Evolutionary conservation across 2,888 invertebrate genomes (phyloP).

Genomic region (Dioctria linearis): DNA sequence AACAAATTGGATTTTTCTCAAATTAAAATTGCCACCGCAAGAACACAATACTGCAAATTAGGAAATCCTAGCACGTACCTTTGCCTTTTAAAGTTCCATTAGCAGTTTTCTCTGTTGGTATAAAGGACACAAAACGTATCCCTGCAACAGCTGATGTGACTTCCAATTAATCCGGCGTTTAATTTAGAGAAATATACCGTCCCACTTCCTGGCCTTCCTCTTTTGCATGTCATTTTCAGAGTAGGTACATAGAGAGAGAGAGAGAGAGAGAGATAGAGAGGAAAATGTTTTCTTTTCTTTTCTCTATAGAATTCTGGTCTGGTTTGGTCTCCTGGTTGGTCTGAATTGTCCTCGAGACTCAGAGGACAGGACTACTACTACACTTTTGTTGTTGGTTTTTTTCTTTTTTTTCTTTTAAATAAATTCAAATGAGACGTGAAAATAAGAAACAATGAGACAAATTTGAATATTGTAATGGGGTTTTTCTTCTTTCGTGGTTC

Average conservation of each 20-base stretch:
- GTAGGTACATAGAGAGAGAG: too few species aligned
- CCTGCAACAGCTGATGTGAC: slow-evolving; percentile 51
- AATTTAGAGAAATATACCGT: not conserved
- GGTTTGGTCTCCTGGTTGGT: too few species aligned
- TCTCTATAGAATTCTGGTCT: too few species aligned
- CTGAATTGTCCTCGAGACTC: too few species aligned
- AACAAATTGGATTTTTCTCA: slow-evolving; percentile 26
- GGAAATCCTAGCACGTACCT: slow-evolving; percentile 46
- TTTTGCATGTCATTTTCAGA: not conserved
- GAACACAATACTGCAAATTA: slow-evolving; percentile 44
- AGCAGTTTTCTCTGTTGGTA: slow-evolving; percentile 31
- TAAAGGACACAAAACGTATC: slow-evolving; percentile 25
- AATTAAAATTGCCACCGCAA: slow-evolving; percentile 45
- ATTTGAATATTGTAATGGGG: slow-evolving; percentile 20
- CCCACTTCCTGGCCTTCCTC: not conserved
- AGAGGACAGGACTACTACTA: too few species aligned
- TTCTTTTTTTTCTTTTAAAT: not conserved
- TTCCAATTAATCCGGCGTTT: slow-evolving; percentile 47
- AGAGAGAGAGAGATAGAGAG: too few species aligned
- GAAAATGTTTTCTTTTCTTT: too few species aligned
- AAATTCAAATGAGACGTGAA: slow-evolving; percentile 29
- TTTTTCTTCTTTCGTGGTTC: not conserved
- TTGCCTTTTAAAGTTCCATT: slow-evolving; percentile 52
- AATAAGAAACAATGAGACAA: slow-evolving; percentile 25
- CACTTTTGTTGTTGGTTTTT: too few species aligned